Base-by-base conservation (phyloP, 92 coral and sea anemone genomes). In the Epizoanthus rinbou region DNA sequence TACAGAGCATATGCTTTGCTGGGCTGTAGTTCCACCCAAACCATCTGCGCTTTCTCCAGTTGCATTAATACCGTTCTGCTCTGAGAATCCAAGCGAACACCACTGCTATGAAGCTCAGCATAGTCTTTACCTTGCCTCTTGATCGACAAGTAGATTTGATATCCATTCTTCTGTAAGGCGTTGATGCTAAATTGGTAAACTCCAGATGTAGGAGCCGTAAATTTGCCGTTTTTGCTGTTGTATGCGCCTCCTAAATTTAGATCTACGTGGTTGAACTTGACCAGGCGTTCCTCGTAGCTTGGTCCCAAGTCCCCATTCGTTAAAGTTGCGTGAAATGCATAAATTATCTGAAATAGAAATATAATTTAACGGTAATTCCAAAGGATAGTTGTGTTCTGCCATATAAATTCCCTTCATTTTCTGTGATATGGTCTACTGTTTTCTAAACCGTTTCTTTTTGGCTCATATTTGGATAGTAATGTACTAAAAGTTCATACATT, bases 241-340 rank as follows among this genome's bases (percentile, higher is more conserved):
- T 85, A 85, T 17, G 79, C 88, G 9, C 56, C 50, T 57, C 88
- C 88, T 50, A 79, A 24, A 57, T 85, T 85, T 14, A 85, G 39
- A 17, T 80, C 64, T 19, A 85, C 88, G 62, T 76, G 62, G 70
- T 85, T 85, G 52, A 85, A 85, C 58, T 79, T 85, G 71, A 85
- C 83, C 53, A 81, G 79, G 76, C 69, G 79, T 31, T 53, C 69
- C 65, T 80, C 85, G 76, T 85, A 79, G 60, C 57, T 85, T 16
- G 88, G 88, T 56, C 88, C 88, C 69, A 78, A 41, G n/a, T 79
- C 58, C 54, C 88, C 88, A 23, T 18, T 45, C 11, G 88, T 78
- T 24, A 85, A 67, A 50, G 88, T 85, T 76, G 88, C 88, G 37
- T 66, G 75, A 31, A 85, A 85, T 37, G 85, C 88, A 78, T 64